Evolutionary conservation across 2,888 invertebrate genomes (phyloP).

Genomic region (Pandemis heparana): DNA sequence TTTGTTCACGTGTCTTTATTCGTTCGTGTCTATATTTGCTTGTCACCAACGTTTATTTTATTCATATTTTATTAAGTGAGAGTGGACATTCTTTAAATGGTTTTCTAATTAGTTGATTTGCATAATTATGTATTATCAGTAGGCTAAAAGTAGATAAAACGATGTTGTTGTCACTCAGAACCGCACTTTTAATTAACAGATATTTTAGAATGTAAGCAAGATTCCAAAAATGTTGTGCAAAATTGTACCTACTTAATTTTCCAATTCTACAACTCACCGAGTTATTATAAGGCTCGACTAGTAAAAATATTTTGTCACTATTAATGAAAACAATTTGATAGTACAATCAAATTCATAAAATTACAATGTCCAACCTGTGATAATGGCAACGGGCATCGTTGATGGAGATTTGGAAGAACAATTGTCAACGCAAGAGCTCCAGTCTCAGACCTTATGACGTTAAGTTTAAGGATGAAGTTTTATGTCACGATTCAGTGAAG

Average conservation of each 20-base stretch:
- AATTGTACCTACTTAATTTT: not conserved
- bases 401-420: not conserved
- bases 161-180: not conserved
- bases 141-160: conserved; percentile 11
- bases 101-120: conserved; percentile 18
- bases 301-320: not conserved
- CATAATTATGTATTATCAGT: conserved; percentile 22
- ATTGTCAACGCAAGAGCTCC: not conserved
- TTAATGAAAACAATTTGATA: not conserved
- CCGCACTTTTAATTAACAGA: not conserved
- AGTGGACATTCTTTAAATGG: conserved; percentile 6
- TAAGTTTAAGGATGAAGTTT: not conserved
- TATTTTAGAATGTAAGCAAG: too few relatives aligned
- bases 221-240: not conserved
- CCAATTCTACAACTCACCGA: not conserved
- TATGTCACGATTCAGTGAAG: not conserved
- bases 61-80: conserved; percentile 13
- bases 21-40: too few relatives aligned
- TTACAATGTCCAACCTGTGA: not conserved
- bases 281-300: too few relatives aligned
- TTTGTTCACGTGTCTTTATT: not conserved
- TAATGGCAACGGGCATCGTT: not conserved
- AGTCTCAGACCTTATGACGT: not conserved
- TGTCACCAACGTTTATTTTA: not conserved
- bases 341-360: not conserved